Evolutionary conservation across 2,113 vertebrate genomes (phyloP).

Genomic region (Chionis minor): DNA sequence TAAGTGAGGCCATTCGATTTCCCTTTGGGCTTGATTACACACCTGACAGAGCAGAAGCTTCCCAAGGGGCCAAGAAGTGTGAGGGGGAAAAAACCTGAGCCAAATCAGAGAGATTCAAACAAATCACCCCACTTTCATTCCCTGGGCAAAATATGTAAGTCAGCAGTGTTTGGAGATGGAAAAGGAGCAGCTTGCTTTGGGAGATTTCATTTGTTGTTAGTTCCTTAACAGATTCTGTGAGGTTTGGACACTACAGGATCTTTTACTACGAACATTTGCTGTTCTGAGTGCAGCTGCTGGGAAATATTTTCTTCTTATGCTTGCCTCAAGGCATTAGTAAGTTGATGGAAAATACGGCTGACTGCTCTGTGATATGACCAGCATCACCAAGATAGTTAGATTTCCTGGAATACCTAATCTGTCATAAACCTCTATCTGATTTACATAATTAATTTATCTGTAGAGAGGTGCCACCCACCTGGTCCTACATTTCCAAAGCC

Average conservation of each 20-base stretch:
- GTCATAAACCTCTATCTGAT: not conserved
- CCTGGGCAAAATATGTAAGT: not conserved
- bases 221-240: not conserved
- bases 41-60: constrained; percentile 4
- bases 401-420: not conserved
- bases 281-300: not conserved
- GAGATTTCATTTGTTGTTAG: not conserved
- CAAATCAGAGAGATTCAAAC: not conserved
- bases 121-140: not conserved
- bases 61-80: not conserved
- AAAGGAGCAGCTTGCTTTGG: not conserved
- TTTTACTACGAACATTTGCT: not conserved
- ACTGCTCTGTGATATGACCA: not conserved
- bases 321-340: not conserved
- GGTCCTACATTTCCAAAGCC: not conserved
- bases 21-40: not conserved
- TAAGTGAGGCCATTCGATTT: not conserved
- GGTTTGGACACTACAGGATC: not conserved
- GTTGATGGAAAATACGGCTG: not conserved
- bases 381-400: not conserved
- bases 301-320: not conserved
- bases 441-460: not conserved
- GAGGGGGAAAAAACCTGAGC: not conserved
- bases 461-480: not conserved
- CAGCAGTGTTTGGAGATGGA: not conserved